Evolutionary conservation across 1,140 invertebrate species (phyloP).

Genomic region (Solenopsis fugax): DNA sequence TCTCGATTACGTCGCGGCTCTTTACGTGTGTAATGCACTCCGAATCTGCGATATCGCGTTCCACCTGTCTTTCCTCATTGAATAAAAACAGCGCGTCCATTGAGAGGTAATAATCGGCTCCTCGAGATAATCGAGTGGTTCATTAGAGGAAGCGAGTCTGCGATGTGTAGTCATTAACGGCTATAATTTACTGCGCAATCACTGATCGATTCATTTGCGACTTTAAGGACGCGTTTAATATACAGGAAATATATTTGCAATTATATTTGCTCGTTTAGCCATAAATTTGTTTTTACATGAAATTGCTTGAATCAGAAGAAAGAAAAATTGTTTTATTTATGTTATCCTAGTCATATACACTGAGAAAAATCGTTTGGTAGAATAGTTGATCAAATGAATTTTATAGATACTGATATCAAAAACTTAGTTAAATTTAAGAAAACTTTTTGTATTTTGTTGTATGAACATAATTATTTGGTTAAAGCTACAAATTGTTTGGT

Average conservation of each 20-base stretch:
- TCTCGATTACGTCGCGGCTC: not conserved
- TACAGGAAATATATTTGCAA: not conserved
- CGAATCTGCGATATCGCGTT: not conserved
- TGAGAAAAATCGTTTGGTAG: too few relatives aligned
- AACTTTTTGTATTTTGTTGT: too few relatives aligned
- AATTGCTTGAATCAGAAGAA: not conserved
- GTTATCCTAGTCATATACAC: too few relatives aligned
- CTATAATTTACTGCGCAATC: constrained; percentile 12
- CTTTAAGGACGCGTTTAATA: not conserved
- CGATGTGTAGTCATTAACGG: constrained; percentile 5
- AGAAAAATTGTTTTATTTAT: not conserved
- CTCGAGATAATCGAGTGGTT: constrained; percentile 35
- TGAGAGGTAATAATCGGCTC: constrained; percentile 32
- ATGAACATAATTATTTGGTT: too few relatives aligned
- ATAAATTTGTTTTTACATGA: not conserved
- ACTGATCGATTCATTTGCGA: constrained; percentile 33
- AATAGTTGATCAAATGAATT: too few relatives aligned
- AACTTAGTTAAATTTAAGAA: too few relatives aligned
- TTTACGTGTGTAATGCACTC: not conserved
- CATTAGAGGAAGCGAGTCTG: constrained; percentile 14
- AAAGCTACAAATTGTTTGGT: too few relatives aligned
- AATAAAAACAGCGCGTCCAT: constrained; percentile 27
- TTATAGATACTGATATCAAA: too few relatives aligned
- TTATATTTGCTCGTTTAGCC: not conserved
- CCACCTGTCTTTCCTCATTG: constrained; percentile 9